Percentiles rank a stretch among this genome's conserved stretches.
Conservation (phyloP, 2,113 vertebrate genomes). For the Chionodraco myersi region DNA sequence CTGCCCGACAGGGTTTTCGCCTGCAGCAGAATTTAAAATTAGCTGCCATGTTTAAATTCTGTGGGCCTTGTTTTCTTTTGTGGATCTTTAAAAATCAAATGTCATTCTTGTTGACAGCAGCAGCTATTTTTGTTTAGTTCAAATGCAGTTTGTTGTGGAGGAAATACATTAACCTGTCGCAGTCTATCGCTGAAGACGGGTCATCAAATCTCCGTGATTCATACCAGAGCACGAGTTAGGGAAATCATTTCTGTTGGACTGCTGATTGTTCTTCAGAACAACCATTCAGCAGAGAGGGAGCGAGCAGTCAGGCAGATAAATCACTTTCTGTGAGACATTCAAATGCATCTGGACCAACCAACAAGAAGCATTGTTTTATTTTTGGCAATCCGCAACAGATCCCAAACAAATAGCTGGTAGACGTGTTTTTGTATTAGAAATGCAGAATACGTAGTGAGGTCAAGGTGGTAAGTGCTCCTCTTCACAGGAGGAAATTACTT, state of each 20-base stretch:
- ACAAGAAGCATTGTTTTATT: neutral
- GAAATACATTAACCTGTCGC: constrained; percentile 57
- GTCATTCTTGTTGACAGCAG: constrained; percentile 19
- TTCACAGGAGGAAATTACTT: constrained; percentile 58
- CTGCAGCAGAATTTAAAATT: no score
- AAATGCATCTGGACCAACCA: constrained; percentile 7
- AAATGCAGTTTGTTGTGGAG: constrained; percentile 34
- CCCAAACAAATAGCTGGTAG: neutral
- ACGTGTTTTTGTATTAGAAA: constrained; percentile 11
- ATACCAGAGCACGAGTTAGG: constrained; percentile 32
- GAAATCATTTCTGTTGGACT: constrained; percentile 42
- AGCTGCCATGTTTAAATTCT: constrained; percentile 14
- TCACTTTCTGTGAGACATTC: constrained; percentile 7
- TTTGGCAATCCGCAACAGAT: neutral
- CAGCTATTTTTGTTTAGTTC: constrained; percentile 33
- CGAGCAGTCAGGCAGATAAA: constrained; percentile 30
- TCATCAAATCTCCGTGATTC: constrained; percentile 55
- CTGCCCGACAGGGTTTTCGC: no score
- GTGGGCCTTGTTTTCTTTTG: neutral
- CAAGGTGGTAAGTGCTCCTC: constrained; percentile 23
- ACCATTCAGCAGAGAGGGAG: constrained; percentile 17
- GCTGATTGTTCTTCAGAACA: constrained; percentile 46
- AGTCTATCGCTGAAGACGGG: constrained; percentile 31
- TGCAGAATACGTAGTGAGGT: constrained; percentile 2
- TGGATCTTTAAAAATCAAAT: constrained; percentile 15